Base-by-base conservation (phyloP, 2,113 vertebrate species). In the Chlorodrepanis virens region DNA sequence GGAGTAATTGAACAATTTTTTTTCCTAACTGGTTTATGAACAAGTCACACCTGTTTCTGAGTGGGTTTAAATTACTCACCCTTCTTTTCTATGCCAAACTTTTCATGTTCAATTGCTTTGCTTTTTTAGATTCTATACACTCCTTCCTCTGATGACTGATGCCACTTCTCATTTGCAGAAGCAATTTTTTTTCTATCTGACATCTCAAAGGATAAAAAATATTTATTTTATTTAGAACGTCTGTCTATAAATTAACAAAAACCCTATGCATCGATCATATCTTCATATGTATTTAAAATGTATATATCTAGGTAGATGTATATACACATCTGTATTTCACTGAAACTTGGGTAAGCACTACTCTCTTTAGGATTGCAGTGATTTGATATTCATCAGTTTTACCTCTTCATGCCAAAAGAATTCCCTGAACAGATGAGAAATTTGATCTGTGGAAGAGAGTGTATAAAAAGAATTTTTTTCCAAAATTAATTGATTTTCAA, bases 11-110 rank as follows among this genome's bases (percentile, higher is more conserved):
- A 76, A 90, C 33, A 88, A 78, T 35, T 83, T 95, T 90, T 90
- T 92, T 89, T 71, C 33, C 23, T 83, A 96, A 92, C 28, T 76
- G 74, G 56, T 94, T 96, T 96, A 92, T 96, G 91, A 96, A 98
- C 91, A 96, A 96, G 89, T 96, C 96, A 96, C 97, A 98, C 97
- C 97, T 97, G 96, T 94, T 97, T 87, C 75, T 95, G 93, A 98
- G 95, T 96, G 95, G 90, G 87, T 83, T 94, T 91, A 82, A 95
- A 92, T 96, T 91, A 92, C 77, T 96, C 23, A 27, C 49, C 60
- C 53, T 82, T 90, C 72, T 96, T 92, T 95, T 92, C 86, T 92
- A 76, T 93, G 89, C 81, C 94, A 89, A 92, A 92, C 90, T 91
- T 95, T 69, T 69, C 60, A 84, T 90, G 85, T 96, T 96, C 88